Conservation (phyloP, 2,888 invertebrate genomes). For the Hirtodrosophila duncani region DNA sequence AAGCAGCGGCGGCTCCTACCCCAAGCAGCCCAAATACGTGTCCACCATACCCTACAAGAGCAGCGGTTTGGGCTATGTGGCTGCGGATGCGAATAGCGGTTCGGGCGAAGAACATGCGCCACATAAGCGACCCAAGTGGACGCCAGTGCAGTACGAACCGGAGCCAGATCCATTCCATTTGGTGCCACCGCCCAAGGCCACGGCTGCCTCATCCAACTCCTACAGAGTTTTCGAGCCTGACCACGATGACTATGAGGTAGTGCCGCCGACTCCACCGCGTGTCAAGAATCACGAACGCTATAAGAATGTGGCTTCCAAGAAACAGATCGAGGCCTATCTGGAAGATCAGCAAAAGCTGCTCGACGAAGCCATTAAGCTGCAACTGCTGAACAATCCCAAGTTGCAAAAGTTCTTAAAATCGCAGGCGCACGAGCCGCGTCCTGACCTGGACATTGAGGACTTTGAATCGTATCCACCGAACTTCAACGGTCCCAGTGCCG, state of each 20-base stretch:
- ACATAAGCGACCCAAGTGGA: constrained; percentile 58
- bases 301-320: constrained; percentile 72
- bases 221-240: constrained; percentile 72
- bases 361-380: constrained; percentile 72
- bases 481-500: constrained; percentile 50
- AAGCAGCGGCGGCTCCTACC: constrained; percentile 31
- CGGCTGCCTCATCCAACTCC: constrained; percentile 44
- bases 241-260: constrained; percentile 62
- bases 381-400: constrained; percentile 71
- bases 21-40: constrained; percentile 62
- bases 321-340: constrained; percentile 71
- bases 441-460: constrained; percentile 63
- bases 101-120: constrained; percentile 50
- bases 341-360: constrained; percentile 73
- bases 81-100: constrained; percentile 42
- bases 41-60: constrained; percentile 44
- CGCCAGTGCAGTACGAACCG: constrained; percentile 57
- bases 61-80: constrained; percentile 24
- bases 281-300: constrained; percentile 61
- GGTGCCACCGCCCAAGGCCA: constrained; percentile 67
- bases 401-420: constrained; percentile 65
- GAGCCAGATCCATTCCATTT: constrained; percentile 72
- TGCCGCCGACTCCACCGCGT: constrained; percentile 24
- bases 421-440: constrained; percentile 52
- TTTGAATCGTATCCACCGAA: constrained; percentile 65